Base-by-base conservation (phyloP, 2,888 invertebrate genomes). In the Melieria picta region DNA sequence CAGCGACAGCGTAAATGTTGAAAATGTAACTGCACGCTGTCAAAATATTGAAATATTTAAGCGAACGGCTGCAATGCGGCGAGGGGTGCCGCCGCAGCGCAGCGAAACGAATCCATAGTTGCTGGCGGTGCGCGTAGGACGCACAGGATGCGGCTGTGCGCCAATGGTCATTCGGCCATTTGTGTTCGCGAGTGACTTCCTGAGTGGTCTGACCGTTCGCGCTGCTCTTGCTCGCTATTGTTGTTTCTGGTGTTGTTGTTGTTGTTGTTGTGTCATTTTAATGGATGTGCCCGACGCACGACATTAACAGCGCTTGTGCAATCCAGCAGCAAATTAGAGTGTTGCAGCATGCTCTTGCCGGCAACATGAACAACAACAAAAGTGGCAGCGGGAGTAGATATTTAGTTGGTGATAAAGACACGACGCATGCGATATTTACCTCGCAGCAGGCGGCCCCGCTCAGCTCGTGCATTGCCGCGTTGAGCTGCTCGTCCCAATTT, bases 351-450 rank as follows among this genome's bases (percentile, higher is more conserved):
- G 62, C 16, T 60, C 46, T 45, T 45, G 46, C 16, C 7, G 42
- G 43, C 10, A 11, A n/a, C 9, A 10, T 1, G 2, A 50, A 50
- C 50, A 50, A 50, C 11, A 50, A 50, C 9, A 50, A 9, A 57
- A 57, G 16, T 57, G 7, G n/a, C 9, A 61, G 42, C 58, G 43
- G 43, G 56, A 68, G 52, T 30, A 70, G 73, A 65, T 71, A 68
- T 65, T 61, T 65, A 63, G 66, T 64, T 42, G 65, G 46, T 69
- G 65, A 73, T 69, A 75, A 71, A 71, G 73, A 70, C 70, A 65
- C 68, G 72, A 48, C 68, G 70, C 68, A 69, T 60, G 67, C 47
- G 73, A 72, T 75, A 75, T 75, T 76, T 77, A 77, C 76, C 77
- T 77, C 78, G 52, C 78, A 71, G 71, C 71, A 75, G 78, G 78